Percentiles rank a stretch among this genome's conserved stretches.
These are phyloP conservation scores for Mesorhabditis belari DNA, from an alignment of 2,888 invertebrate species.

Conservation along the genomic window DNA sequence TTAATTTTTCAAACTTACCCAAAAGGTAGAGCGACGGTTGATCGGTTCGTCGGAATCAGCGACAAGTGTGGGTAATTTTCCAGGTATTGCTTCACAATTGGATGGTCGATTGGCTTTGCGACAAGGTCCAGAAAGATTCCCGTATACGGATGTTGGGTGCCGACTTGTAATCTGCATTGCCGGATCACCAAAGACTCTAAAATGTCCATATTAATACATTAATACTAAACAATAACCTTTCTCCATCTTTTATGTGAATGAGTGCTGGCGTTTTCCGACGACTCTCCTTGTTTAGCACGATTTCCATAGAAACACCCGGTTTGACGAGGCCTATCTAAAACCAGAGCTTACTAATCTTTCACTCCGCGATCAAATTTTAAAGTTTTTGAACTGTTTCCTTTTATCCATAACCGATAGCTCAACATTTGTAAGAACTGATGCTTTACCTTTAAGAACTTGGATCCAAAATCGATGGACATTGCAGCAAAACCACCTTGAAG, in stretches of 20 bases:
- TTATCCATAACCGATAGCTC: too few relatives aligned
- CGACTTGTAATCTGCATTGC: slow-evolving; percentile 54
- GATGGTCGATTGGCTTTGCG: slow-evolving; percentile 83
- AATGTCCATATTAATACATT: background rate
- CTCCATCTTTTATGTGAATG: slow-evolving; percentile 75
- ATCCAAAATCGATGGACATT: slow-evolving; percentile 94
- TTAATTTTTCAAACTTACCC: slow-evolving; percentile 11
- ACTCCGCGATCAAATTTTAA: slow-evolving; percentile 69
- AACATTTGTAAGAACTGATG: background rate
- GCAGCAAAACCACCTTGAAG: slow-evolving; percentile 65
- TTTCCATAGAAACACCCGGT: slow-evolving; percentile 99
- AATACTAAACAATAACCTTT: slow-evolving; percentile 59
- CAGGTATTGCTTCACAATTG: slow-evolving; percentile 75
- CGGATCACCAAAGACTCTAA: slow-evolving; percentile 75
- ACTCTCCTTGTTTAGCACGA: slow-evolving; percentile 90
- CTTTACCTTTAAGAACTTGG: slow-evolving; percentile 85
- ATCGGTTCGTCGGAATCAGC: slow-evolving; percentile 10
- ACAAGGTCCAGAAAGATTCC: slow-evolving; percentile 68
- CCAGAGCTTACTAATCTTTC: slow-evolving; percentile 38
- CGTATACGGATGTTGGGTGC: slow-evolving; percentile 18
- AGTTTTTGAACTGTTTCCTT: too few relatives aligned
- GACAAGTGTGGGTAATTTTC: slow-evolving; percentile 61
- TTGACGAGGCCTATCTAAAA: slow-evolving; percentile 53
- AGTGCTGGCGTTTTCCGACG: slow-evolving; percentile 89
- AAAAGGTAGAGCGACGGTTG: slow-evolving; percentile 15